Evolutionary conservation across 2,797 vertebrate genomes (phyloP).

Genomic region (Oryzias dopingdopingensis): DNA sequence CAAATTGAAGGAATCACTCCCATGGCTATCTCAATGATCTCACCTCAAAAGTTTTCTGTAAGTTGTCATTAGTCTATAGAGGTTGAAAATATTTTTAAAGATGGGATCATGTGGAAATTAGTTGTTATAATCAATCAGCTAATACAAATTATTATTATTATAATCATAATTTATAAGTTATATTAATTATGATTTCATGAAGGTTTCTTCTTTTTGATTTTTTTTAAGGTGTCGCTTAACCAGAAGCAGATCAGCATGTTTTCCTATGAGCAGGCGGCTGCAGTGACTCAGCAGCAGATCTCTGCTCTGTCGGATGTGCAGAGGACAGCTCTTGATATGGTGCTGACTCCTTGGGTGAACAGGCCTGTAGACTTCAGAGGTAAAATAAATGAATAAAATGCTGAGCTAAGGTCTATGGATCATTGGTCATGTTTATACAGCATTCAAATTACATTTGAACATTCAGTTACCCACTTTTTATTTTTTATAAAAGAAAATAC

Average conservation of each 20-base stretch:
- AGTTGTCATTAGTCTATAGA: conserved; percentile 32
- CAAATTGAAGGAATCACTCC: conserved; percentile 80
- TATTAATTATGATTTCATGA: too few relatives aligned
- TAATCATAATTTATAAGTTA: too few relatives aligned
- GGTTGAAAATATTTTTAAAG: not conserved
- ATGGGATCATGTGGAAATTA: not conserved
- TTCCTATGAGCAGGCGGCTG: conserved; percentile 78
- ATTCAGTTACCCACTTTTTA: too few relatives aligned
- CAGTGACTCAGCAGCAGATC: conserved; percentile 69
- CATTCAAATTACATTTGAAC: not conserved
- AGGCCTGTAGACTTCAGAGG: conserved; percentile 73
- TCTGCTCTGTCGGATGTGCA: conserved; percentile 63
- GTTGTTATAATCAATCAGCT: not conserved
- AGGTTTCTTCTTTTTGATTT: not conserved
- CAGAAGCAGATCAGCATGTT: conserved; percentile 75
- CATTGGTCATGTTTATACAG: not conserved
- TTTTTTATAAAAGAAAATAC: too few relatives aligned
- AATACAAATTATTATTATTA: too few relatives aligned
- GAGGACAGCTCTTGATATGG: conserved; percentile 75
- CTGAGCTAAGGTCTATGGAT: conserved; percentile 1
- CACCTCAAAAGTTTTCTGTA: conserved; percentile 74
- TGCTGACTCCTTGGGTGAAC: conserved; percentile 75
- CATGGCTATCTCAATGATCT: conserved; percentile 69
- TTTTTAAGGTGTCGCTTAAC: conserved; percentile 74
- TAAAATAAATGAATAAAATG: conserved; percentile 33